Conservation (phyloP, 2,113 vertebrate genomes). For the Platycercus adscitus region DNA sequence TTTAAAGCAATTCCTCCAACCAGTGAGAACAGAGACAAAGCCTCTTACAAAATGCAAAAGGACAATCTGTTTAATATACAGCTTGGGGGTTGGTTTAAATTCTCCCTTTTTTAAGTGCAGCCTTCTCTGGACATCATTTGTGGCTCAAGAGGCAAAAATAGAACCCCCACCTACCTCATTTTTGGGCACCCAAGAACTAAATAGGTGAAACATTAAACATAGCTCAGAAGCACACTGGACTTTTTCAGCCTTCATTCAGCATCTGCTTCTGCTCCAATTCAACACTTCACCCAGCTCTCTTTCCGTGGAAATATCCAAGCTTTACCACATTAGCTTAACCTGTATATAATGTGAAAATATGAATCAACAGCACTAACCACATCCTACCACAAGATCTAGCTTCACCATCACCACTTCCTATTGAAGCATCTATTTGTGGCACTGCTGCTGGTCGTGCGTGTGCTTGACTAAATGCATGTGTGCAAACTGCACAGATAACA, state of each 20-base stretch:
- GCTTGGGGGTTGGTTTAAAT: neutral
- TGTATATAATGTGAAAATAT: neutral
- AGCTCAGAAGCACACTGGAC: neutral
- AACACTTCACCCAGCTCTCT: conserved; percentile 29
- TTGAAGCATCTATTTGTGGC: neutral
- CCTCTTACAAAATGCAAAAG: neutral
- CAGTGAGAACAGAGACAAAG: neutral
- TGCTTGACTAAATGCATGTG: neutral
- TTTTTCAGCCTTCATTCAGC: conserved; percentile 31
- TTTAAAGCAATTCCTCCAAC: neutral
- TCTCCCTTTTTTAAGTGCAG: neutral
- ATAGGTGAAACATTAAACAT: neutral
- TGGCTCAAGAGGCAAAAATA: neutral
- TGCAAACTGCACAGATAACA: neutral
- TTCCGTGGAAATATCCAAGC: neutral
- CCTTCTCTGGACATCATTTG: neutral
- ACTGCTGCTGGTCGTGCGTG: neutral
- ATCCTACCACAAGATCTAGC: conserved; percentile 43
- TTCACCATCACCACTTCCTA: conserved; percentile 16
- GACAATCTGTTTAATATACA: neutral
- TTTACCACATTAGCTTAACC: conserved; percentile 2
- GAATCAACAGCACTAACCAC: conserved; percentile 49
- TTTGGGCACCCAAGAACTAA: neutral
- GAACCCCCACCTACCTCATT: neutral
- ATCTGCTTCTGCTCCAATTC: conserved; percentile 42